Conservation (phyloP, 2,113 vertebrate species). For the Cavia aperea region DNA sequence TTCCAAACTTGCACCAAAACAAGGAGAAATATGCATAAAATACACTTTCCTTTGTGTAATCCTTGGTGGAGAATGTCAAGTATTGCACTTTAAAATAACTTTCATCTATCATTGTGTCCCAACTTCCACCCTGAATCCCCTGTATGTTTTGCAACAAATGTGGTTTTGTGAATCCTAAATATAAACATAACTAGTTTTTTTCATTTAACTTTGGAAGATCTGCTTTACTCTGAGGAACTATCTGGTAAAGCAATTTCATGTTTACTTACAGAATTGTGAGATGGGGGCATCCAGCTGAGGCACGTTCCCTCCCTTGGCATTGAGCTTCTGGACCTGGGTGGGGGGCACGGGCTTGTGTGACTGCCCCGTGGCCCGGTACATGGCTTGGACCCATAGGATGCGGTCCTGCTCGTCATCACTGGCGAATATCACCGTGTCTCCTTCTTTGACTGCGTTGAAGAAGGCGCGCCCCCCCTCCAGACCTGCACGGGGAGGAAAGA, state of each 20-base stretch:
- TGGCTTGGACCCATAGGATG: slow-evolving; percentile 98
- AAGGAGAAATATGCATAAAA: slow-evolving; percentile 56
- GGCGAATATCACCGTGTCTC: slow-evolving; percentile 98
- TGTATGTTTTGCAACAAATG: slow-evolving; percentile 41
- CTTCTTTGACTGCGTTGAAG: slow-evolving; percentile 98
- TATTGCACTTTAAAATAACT: slow-evolving; percentile 83
- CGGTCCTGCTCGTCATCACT: slow-evolving; percentile 98
- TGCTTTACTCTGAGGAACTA: slow-evolving; percentile 60
- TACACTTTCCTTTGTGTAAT: slow-evolving; percentile 65
- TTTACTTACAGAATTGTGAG: slow-evolving; percentile 99
- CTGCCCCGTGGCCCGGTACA: slow-evolving; percentile 98
- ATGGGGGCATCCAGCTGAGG: slow-evolving; percentile 97
- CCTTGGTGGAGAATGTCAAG: slow-evolving; percentile 70
- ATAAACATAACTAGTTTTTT: slow-evolving; percentile 53
- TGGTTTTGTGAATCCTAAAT: slow-evolving; percentile 57
- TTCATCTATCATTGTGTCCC: slow-evolving; percentile 50
- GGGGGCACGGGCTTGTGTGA: slow-evolving; percentile 98
- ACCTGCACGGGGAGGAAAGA: slow-evolving; percentile 76
- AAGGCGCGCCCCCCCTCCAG: slow-evolving; percentile 95
- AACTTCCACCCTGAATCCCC: slow-evolving; percentile 53
- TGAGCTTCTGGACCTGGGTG: slow-evolving; percentile 98
- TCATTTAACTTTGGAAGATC: slow-evolving; percentile 29
- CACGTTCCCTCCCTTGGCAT: slow-evolving; percentile 90
- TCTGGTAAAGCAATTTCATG: slow-evolving; percentile 59
- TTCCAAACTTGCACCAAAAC: slow-evolving; percentile 71